Evolutionary conservation across 2,888 invertebrate genomes (phyloP).

Genomic region (Zootermopsis nevadensis): DNA sequence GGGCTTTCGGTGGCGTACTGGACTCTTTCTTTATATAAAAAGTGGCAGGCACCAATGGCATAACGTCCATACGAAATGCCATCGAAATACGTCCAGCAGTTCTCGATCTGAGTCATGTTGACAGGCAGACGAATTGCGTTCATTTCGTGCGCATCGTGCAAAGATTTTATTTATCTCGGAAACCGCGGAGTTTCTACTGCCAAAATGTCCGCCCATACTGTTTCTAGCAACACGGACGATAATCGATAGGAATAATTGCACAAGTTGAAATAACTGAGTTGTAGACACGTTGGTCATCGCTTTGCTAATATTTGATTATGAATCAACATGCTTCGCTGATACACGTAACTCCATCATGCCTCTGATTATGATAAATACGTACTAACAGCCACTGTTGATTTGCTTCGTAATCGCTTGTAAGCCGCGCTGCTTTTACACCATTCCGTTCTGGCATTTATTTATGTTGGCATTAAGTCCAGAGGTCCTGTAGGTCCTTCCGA

Average conservation of each 20-base stretch:
- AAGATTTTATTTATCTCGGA: too few relatives aligned
- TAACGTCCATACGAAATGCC: too few relatives aligned
- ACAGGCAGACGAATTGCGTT: too few relatives aligned
- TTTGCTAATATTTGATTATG: constrained; percentile 11
- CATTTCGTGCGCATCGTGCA: too few relatives aligned
- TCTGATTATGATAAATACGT: constrained; percentile 3
- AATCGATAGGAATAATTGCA: background rate
- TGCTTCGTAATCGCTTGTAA: background rate
- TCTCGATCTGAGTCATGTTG: too few relatives aligned
- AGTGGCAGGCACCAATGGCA: too few relatives aligned
- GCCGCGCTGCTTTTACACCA: background rate
- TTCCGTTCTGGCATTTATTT: background rate
- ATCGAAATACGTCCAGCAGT: too few relatives aligned
- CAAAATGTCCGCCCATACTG: background rate
- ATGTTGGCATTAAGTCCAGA: background rate
- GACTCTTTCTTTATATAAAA: too few relatives aligned
- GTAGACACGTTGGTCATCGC: background rate
- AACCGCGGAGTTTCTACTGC: too few relatives aligned
- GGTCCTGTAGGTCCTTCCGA: too few relatives aligned
- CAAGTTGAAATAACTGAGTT: background rate
- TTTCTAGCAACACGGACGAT: background rate
- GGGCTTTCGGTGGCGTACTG: too few relatives aligned
- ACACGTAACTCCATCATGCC: background rate
- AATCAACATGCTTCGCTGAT: background rate
- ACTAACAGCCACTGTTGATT: background rate